Conservation (phyloP, 2,888 invertebrate species). For the Diabrotica balteata region DNA sequence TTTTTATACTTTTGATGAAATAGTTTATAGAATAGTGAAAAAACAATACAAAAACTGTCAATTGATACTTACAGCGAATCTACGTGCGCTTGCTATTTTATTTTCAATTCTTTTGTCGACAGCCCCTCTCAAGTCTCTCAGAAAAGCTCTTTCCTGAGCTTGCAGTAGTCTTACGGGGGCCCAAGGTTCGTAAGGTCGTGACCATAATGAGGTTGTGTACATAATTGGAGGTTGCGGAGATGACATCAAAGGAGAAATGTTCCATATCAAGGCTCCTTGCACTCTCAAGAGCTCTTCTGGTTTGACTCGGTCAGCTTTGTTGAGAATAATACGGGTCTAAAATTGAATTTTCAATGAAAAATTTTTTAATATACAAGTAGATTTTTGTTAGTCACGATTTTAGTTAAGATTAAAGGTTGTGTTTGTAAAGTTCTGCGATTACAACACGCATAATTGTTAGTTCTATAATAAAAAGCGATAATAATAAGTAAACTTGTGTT, state of each 20-base stretch:
- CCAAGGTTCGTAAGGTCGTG: constrained; percentile 80
- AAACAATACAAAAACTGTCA: no score
- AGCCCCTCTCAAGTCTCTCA: constrained; percentile 84
- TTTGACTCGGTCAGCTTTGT: constrained; percentile 93
- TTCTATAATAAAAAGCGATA: no score
- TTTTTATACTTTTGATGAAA: no score
- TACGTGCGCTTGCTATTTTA: constrained; percentile 91
- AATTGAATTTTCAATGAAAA: constrained; percentile 29
- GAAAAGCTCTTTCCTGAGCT: constrained; percentile 88
- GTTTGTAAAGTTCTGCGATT: no score
- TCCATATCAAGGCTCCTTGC: constrained; percentile 94
- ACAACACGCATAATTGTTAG: no score
- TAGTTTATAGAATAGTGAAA: no score
- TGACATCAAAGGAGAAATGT: constrained; percentile 95
- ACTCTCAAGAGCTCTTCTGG: constrained; percentile 93
- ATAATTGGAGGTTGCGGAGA: constrained; percentile 92
- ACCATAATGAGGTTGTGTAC: constrained; percentile 91
- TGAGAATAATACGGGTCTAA: constrained; percentile 88
- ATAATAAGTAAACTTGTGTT: no score
- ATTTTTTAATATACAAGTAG: no score
- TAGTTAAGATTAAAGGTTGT: no score
- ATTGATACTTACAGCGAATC: constrained; percentile 82
- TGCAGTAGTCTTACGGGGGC: constrained; percentile 82
- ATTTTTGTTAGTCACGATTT: no score
- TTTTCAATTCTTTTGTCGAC: constrained; percentile 91